Conservation (phyloP, 1,140 invertebrate species). For the Anoplophora glabripennis region DNA sequence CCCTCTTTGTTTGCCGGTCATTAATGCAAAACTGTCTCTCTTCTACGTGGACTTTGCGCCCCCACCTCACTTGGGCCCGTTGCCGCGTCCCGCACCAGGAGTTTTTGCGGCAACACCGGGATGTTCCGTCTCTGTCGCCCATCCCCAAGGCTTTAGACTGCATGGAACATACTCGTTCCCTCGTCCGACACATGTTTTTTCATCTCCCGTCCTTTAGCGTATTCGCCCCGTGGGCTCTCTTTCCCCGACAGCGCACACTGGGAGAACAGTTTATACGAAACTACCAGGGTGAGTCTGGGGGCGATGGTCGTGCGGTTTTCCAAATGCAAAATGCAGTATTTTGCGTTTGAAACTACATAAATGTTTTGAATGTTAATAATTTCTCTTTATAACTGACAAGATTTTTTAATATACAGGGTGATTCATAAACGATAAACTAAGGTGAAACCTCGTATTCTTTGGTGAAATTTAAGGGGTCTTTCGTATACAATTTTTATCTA, state of each 20-base stretch:
- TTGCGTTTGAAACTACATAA: no score
- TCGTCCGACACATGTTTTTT: slow-evolving; percentile 45
- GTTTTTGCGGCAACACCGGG: slow-evolving; percentile 34
- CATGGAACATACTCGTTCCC: slow-evolving; percentile 32
- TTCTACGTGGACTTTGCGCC: slow-evolving; percentile 32
- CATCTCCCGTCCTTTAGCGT: slow-evolving; percentile 24
- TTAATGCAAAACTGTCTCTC: slow-evolving; percentile 42
- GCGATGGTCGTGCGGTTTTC: no score
- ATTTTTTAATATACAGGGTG: no score
- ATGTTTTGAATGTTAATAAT: no score
- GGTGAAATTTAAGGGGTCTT: no score
- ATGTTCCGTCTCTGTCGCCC: slow-evolving; percentile 35
- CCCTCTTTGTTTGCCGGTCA: slow-evolving; percentile 41
- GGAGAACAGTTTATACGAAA: neutral
- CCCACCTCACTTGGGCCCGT: slow-evolving; percentile 15
- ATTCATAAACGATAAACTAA: no score
- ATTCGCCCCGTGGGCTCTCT: slow-evolving; percentile 2
- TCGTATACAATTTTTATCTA: no score
- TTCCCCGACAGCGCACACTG: slow-evolving; percentile 6
- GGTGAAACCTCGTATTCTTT: no score
- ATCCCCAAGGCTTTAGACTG: slow-evolving; percentile 30
- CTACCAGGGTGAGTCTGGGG: no score
- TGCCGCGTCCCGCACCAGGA: slow-evolving; percentile 25
- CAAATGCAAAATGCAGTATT: no score
- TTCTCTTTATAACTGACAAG: no score